Evolutionary conservation across 1,140 invertebrate genomes (phyloP), one percentile per base, ranked within the genome.

Genomic region (Holcopasites calliopsidis): DNA sequence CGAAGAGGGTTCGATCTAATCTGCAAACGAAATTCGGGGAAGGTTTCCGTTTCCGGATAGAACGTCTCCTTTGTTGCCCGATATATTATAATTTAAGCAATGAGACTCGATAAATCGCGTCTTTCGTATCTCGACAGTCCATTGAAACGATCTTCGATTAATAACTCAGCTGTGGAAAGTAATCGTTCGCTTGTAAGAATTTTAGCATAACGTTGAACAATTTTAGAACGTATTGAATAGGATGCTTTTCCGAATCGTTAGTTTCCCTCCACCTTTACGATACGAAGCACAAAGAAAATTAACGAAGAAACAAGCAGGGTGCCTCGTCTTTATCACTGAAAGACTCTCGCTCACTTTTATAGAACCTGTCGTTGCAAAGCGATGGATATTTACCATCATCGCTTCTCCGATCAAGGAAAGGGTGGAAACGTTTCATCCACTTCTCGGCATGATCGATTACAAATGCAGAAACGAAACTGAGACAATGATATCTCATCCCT

Each of bases 11-110:
- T 74, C 77, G 81, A 55, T 80, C 80, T 80, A 60, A 88, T 85
- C 65, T 68, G 61, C 80, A 85, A 88, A 84, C 83, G 82, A 90
- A 91, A 91, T 90, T 90, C 74, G 90, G 89, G 90, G 90, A 91
- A 91, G 89, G 83, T 91, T 91, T 91, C 83, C 70, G 76, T 86
- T 87, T 86, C 77, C 75, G 83, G 72, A 79, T 88, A 72, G 76
- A 62, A 74, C 70, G 54, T 35, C 6, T 23, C 50, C 50, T 57
- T 38, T 35, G 10, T 5, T 35, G 26, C 5, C 4, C 49, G 7
- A 5, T 60, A 47, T 10, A 31, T 33, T 31, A 10, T n/a, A 2
- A n/a, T n/a, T 64, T 64, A 54, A 23, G 47, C 21, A 26, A 18
- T 57, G 23, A 64, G 4, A 23, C 23, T 11, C 65, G 50, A 40